Evolutionary conservation across 2,797 vertebrate species (phyloP).

Genomic region (Bradypus variegatus): DNA sequence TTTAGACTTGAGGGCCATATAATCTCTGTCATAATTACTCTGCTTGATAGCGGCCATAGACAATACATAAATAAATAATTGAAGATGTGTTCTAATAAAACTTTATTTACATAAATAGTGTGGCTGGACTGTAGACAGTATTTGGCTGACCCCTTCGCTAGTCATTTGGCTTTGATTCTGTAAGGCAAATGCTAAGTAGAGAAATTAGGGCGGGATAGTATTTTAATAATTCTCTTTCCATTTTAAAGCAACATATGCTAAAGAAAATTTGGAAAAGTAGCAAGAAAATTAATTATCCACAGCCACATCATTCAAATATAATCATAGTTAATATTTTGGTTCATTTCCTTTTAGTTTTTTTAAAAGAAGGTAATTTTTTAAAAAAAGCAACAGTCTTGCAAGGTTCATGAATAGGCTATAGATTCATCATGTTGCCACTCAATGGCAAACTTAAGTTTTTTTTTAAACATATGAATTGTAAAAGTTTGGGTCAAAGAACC

Average conservation of each 20-base stretch:
- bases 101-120: not conserved
- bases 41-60: not conserved
- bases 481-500: not conserved
- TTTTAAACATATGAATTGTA: not conserved
- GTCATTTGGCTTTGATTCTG: conserved; percentile 6
- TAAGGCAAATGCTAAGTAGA: not conserved
- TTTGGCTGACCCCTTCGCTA: not conserved
- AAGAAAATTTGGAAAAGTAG: not conserved
- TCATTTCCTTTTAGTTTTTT: conserved; percentile 15
- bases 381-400: not conserved
- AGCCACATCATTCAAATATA: not conserved
- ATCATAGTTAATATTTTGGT: not conserved
- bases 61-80: not conserved
- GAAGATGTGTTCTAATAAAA: not conserved
- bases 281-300: not conserved
- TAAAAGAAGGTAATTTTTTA: not conserved
- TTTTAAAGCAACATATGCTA: conserved; percentile 2
- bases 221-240: not conserved
- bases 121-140: not conserved
- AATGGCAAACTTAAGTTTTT: not conserved
- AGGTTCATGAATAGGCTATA: not conserved
- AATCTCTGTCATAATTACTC: not conserved
- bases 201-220: not conserved
- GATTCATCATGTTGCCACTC: not conserved
- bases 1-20: not conserved